A percentile compares a stretch with the other conserved stretches of the same genome.
Evolutionary conservation across 1,140 invertebrate genomes (phyloP).

Genomic region (Drosophila arizonae): DNA sequence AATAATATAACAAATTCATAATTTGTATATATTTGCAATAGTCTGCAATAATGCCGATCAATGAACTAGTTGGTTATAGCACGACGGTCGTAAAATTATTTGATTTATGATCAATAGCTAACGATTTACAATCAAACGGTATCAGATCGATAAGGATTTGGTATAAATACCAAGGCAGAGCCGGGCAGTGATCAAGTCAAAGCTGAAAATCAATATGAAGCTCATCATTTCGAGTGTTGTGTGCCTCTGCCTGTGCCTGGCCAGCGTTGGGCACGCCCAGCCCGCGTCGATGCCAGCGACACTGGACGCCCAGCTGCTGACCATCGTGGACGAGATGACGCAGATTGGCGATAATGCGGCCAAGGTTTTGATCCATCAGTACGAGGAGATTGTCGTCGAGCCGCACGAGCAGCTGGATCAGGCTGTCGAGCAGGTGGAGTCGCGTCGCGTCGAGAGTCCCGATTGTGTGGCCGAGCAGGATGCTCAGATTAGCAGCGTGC

Average conservation of each 20-base stretch:
- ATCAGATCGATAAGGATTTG: constrained; percentile 7
- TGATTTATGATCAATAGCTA: constrained; percentile 3
- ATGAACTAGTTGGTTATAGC: neutral
- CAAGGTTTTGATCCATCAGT: constrained; percentile 54
- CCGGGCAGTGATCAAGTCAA: neutral
- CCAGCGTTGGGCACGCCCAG: constrained; percentile 37
- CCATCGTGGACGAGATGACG: constrained; percentile 51
- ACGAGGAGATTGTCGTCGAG: constrained; percentile 69
- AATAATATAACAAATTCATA: neutral
- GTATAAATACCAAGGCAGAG: constrained; percentile 1
- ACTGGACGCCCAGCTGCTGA: constrained; percentile 43
- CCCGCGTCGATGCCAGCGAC: constrained; percentile 38
- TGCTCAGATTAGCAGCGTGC: constrained; percentile 38
- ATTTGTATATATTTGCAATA: neutral
- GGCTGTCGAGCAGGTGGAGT: constrained; percentile 57
- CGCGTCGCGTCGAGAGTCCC: constrained; percentile 50
- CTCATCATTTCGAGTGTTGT: constrained; percentile 7
- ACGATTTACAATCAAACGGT: neutral
- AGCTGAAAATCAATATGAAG: constrained; percentile 49
- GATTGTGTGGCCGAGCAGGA: constrained; percentile 69
- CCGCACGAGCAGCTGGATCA: constrained; percentile 66
- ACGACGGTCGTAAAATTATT: neutral
- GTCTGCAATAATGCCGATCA: neutral
- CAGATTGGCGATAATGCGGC: constrained; percentile 56
- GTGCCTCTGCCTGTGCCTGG: constrained; percentile 44